Conservation (phyloP, 1,140 invertebrate species). For the Drosophila kohkoa region DNA sequence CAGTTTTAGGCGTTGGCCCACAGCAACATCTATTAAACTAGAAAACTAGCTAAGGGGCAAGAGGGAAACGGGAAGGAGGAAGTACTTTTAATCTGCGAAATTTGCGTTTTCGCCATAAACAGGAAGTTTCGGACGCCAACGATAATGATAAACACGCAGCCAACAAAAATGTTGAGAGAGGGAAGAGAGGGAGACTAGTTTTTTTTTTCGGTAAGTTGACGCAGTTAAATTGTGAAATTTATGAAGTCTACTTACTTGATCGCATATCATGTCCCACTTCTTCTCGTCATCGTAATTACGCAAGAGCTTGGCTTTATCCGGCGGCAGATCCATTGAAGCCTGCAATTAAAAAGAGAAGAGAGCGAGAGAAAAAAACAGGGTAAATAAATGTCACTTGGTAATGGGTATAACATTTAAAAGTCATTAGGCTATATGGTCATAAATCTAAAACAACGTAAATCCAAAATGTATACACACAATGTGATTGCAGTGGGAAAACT, state of each 20-base stretch:
- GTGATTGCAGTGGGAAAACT: background rate
- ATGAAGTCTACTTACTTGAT: slow-evolving; percentile 91
- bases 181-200: background rate
- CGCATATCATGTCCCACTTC: slow-evolving; percentile 99
- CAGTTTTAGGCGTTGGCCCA: slow-evolving; percentile 46
- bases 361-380: slow-evolving; percentile 24
- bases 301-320: slow-evolving; percentile 98
- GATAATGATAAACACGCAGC: slow-evolving; percentile 40
- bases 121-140: slow-evolving; percentile 39
- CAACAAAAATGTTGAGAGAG: background rate
- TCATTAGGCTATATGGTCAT: slow-evolving; percentile 27
- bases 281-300: slow-evolving; percentile 99
- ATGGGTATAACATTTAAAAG: slow-evolving; percentile 35
- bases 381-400: slow-evolving; percentile 30
- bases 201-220: background rate
- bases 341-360: slow-evolving; percentile 84
- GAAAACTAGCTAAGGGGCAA: background rate
- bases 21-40: slow-evolving; percentile 1
- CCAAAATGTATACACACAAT: background rate
- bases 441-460: slow-evolving; percentile 9
- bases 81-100: slow-evolving; percentile 42
- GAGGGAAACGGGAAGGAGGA: too few relatives aligned
- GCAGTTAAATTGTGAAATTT: slow-evolving; percentile 27
- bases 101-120: slow-evolving; percentile 48
- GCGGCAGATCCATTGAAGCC: slow-evolving; percentile 99